Evolutionary conservation across 2,888 invertebrate genomes (phyloP), one percentile per base, ranked within the genome.

Genomic region (Serripes groenlandicus): DNA sequence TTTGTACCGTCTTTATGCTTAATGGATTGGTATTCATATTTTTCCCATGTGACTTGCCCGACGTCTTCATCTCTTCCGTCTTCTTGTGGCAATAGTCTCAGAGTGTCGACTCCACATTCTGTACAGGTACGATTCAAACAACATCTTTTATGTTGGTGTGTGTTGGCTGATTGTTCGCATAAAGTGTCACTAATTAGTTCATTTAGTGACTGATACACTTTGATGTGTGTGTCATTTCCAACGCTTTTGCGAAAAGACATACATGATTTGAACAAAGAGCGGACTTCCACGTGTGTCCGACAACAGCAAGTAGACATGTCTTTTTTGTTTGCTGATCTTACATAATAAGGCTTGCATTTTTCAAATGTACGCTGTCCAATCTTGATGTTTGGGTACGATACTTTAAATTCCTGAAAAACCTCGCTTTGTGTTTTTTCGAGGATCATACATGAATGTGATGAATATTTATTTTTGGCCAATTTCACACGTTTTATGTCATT

Each of bases 351-450:
- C 56, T 78, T 78, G 37, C 66, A 78, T 30, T 52, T 35, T 52
- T 73, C 78, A 78, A 78, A 78, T 23, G 74, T 15, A 15, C 79
- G 23, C 35, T 79, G 74, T 35, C 49, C 60, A 0, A 80, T 56
- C 35, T 64, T 70, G 7, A 75, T 64, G 11, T 58, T 18, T 18
- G 79, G 75, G 66, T 80, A 37, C 37, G 70, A 26, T 11, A 11
- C 21, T 28, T 54, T 32, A 60, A 74, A 80, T 11, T 75, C 58
- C n/a, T 60, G 23, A 23, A 35, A 80, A 49, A 71, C 79, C 30
- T 69, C 75, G 21, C 70, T 79, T 62, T 79, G 75, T 34, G 75
- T 75, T 73, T 73, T 73, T 52, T 37, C 62, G 32, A 73, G 54
- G 5, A 73, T 37, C 21, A 35, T 28, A 5, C 4, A 37, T 4